Base-by-base conservation (phyloP, 2,113 vertebrate genomes). In the Oostethus manadensis region DNA sequence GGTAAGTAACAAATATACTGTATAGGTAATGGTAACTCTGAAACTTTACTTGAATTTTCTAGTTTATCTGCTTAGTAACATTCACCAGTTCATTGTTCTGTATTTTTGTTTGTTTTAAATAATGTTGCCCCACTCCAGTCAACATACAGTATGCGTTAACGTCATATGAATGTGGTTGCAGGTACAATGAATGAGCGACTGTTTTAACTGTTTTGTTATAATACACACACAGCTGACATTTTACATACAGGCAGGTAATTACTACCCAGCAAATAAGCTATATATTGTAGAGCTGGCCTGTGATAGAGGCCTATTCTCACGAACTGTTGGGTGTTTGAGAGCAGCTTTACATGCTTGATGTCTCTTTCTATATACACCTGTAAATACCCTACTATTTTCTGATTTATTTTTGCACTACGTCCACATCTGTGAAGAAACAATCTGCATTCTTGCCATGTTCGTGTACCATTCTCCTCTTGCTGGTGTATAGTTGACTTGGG, bases 201-300 rank as follows among this genome's bases (percentile, higher is more conserved):
- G 4, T 54, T 44, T 29, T 23, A 51, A 60, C 35, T 49, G 45
- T 29, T 51, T 53, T 14, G 6, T 29, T 43, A 38, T 3, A 13
- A 17, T 20, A 21, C 6, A 40, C 13, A 54, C 29, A 17, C 22
- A 20, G 26, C 23, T 33, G 50, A 53, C 10, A 53, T 7, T 2
- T 55, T 21, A 38, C 17, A 4, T 59, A 33, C 47, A 20, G 50
- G 42, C 51, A 50, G 62, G 73, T 62, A 75, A 78, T 78, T 78
- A 76, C 64, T 65, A 74, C 68, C 77, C 83, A 88, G 81, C 35
- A 10, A 76, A 86, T 88, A 88, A 88, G 86, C 84, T 86, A 86
- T 59, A 11, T 14, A n/a, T n/a, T 63, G 53, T 76, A 56, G 68
- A 80, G n/a, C 60, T 77, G 68, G 68, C 70, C 70, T 78, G 26